Evolutionary conservation across 2,113 vertebrate species (phyloP), one percentile per base, ranked within the genome.

Genomic region (Pseudois nayaur): DNA sequence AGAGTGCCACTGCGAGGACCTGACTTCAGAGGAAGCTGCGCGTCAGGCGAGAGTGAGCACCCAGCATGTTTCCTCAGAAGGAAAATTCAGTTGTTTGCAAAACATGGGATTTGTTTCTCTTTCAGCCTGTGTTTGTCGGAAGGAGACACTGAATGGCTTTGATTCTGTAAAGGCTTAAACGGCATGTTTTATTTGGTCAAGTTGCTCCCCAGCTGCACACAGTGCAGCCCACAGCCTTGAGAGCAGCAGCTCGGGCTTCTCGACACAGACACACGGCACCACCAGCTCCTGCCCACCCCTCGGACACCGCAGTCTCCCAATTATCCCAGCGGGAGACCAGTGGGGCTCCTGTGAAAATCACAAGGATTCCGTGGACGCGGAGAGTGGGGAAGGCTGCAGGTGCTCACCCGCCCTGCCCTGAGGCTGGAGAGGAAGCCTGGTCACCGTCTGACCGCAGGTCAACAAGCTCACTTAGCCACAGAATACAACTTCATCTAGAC

Each of bases 71-170:
- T 95, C 90, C 87, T 95, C 87, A 90, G 74, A 95, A 96, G 84
- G 87, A 84, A 96, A 95, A 95, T 76, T 67, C 5, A 87, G 89
- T 76, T 97, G 91, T 96, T 98, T 98, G 88, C 93, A 95, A 97
- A 98, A 97, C 86, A 92, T 87, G 55, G 82, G 50, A 55, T 60
- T 87, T 87, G 13, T 95, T 79, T 92, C 21, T 36, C 91, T 94
- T 87, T 97, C 84, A 92, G 94, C 31, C 50, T 89, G 60, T 90
- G 82, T 87, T 84, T 93, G 50, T 94, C 79, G 92, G n/a, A 60
- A 43, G 31, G 45, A 97, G 89, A 94, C 85, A 78, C 45, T 78
- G 60, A 94, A 94, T 60, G 48, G 57, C 36, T 95, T 88, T 93
- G 87, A 94, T 91, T 96, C 36, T 78, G 64, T 74, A 25, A 89